These are phyloP conservation scores for Teinopalpus imperialis DNA, from an alignment of 2,888 invertebrate genomes.

Conservation along the genomic window DNA sequence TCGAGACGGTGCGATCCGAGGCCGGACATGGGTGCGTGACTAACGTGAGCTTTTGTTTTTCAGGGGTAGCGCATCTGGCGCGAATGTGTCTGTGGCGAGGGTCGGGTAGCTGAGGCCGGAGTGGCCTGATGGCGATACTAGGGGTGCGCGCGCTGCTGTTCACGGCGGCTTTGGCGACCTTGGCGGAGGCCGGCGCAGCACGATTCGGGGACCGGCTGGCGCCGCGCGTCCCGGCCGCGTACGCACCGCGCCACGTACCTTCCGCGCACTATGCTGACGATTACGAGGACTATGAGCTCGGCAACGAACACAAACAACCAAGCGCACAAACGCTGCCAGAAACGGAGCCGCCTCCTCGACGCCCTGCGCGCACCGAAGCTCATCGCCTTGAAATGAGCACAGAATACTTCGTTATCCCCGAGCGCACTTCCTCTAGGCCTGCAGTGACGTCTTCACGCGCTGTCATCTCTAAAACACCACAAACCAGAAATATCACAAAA, in stretches of 20 bases:
- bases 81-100: constrained; percentile 59
- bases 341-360: constrained; percentile 53
- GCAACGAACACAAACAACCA: constrained; percentile 50
- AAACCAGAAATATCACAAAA: constrained; percentile 45
- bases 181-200: constrained; percentile 50
- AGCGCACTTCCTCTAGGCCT: constrained; percentile 58
- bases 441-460: constrained; percentile 57
- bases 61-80: constrained; percentile 53
- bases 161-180: constrained; percentile 54
- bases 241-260: constrained; percentile 61
- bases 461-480: constrained; percentile 45
- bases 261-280: constrained; percentile 45
- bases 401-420: constrained; percentile 90
- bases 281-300: constrained; percentile 63
- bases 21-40: constrained; percentile 40
- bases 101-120: constrained; percentile 62
- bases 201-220: constrained; percentile 70
- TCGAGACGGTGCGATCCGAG: constrained; percentile 48
- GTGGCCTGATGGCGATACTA: constrained; percentile 66
- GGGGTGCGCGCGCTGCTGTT: constrained; percentile 59
- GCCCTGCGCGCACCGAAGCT: constrained; percentile 67
- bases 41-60: constrained; percentile 49
- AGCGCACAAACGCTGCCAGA: constrained; percentile 45
- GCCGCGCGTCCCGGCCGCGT: constrained; percentile 67
- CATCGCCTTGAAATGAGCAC: constrained; percentile 90